Percentiles rank a stretch among this genome's conserved stretches.
Evolutionary conservation across 1,140 invertebrate species (phyloP).

Genomic region (Saccostrea glomerata): DNA sequence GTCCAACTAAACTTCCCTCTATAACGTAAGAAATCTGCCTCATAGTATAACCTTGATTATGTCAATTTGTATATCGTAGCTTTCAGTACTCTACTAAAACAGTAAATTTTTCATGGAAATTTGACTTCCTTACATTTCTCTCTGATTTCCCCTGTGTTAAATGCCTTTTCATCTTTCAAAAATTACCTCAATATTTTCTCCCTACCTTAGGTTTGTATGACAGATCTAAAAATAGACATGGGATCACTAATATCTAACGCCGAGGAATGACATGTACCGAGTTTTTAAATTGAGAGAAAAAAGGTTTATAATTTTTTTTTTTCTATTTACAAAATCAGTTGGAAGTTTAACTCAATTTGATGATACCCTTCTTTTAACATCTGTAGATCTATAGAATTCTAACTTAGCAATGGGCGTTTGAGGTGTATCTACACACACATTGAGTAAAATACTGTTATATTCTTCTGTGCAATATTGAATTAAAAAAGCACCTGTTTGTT

Average conservation of each 20-base stretch:
- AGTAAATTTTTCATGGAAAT: not conserved
- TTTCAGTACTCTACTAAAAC: no score
- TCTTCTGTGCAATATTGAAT: not conserved
- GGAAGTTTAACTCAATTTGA: not conserved
- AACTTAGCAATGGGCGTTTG: not conserved
- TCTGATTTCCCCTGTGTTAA: not conserved
- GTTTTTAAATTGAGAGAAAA: not conserved
- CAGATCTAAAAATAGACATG: conserved; percentile 6
- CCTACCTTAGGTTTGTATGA: not conserved
- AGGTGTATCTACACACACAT: not conserved
- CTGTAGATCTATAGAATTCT: no score
- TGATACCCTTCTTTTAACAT: not conserved
- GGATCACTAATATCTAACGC: not conserved
- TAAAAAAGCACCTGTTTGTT: not conserved
- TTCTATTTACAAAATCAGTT: not conserved
- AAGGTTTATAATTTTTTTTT: not conserved
- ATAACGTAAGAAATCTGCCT: no score
- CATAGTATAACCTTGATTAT: no score
- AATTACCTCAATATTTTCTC: conserved; percentile 5
- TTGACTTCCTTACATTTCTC: not conserved
- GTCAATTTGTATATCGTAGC: no score
- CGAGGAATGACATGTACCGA: no score
- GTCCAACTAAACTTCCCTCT: no score
- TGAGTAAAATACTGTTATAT: not conserved
- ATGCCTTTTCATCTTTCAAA: not conserved